Conservation (phyloP, 30 jellyfish, hydroid and myxozoan species). For the Aurelia coerulea region DNA sequence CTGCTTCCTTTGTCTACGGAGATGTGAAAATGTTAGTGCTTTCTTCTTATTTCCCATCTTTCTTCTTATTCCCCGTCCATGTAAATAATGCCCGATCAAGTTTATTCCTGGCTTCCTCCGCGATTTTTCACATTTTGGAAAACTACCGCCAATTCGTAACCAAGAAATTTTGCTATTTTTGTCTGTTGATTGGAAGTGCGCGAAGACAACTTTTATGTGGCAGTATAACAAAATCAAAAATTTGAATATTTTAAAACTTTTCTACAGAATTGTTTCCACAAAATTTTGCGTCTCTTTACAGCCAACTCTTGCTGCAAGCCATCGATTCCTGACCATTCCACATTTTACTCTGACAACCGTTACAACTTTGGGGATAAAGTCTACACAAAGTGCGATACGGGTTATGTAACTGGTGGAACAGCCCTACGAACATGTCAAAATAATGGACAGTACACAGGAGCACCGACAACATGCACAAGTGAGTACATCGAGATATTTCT, state of each 20-base stretch:
- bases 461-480: constrained; percentile 89
- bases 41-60: no score
- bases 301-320: constrained; percentile 96
- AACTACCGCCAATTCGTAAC: background rate
- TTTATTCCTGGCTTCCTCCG: no score
- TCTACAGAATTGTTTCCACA: background rate
- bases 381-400: constrained; percentile 77
- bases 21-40: no score
- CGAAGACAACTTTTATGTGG: background rate
- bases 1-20: no score
- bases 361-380: constrained; percentile 75
- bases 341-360: constrained; percentile 60
- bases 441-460: constrained; percentile 79
- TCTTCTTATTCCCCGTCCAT: no score
- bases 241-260: background rate
- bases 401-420: constrained; percentile 79
- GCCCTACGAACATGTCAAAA: constrained; percentile 74
- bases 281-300: constrained; percentile 7
- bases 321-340: constrained; percentile 67
- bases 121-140: no score
- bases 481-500: constrained; percentile 14
- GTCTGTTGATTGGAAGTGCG: background rate
- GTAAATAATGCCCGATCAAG: no score
- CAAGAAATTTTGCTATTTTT: background rate
- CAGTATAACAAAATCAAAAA: no score